These are phyloP conservation scores for Rhagoletis zephyria DNA, from an alignment of 1,140 invertebrate genomes.

Conservation along the genomic window DNA sequence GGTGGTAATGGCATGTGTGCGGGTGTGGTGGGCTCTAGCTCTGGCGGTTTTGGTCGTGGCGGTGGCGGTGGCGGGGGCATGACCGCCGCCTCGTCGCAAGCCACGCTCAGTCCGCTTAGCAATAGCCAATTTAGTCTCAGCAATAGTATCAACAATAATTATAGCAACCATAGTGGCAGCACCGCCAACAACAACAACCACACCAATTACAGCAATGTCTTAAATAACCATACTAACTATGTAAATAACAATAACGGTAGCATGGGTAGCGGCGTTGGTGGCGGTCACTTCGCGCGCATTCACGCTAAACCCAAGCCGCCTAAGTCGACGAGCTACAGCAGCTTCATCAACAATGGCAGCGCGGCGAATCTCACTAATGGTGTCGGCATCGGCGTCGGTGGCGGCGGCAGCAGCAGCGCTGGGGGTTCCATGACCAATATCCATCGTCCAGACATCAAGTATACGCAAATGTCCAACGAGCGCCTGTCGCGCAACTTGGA, in stretches of 20 bases:
- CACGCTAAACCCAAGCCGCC: constrained; percentile 70
- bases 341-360: constrained; percentile 54
- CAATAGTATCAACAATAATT: constrained; percentile 60
- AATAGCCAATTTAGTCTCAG: constrained; percentile 71
- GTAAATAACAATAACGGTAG: constrained; percentile 50
- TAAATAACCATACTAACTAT: constrained; percentile 27
- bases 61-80: background rate
- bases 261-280: constrained; percentile 50
- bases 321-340: constrained; percentile 60
- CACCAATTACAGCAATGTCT: background rate
- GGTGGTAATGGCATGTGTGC: background rate
- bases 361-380: constrained; percentile 10
- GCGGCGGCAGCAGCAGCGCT: too few species aligned
- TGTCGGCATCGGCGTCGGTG: too few species aligned
- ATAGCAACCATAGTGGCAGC: constrained; percentile 26
- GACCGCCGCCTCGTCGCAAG: background rate
- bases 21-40: background rate
- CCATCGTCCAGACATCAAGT: constrained; percentile 60
- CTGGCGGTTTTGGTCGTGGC: background rate
- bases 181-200: constrained; percentile 1
- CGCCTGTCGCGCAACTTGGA: constrained; percentile 58
- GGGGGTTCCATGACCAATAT: constrained; percentile 30
- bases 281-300: constrained; percentile 68
- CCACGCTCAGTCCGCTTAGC: constrained; percentile 61
- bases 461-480: constrained; percentile 63